phyloP scores from a whole-genome alignment of 2,888 invertebrate genomes.

The Antheraea assamensis region DNA sequence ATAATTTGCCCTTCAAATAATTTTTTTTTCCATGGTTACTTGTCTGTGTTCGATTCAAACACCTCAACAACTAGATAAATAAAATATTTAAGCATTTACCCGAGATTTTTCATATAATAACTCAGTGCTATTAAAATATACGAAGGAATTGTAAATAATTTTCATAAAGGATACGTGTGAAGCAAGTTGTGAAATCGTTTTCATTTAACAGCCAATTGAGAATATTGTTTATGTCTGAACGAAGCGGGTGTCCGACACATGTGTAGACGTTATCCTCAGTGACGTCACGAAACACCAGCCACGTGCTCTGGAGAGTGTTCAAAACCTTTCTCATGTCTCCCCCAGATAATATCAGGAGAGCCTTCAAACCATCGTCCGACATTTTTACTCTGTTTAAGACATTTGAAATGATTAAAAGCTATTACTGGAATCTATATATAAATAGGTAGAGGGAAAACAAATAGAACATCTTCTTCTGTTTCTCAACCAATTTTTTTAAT shows the following conservation, averaged over 20 bases:
- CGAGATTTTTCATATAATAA: background rate
- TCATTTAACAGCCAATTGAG: conserved; percentile 93
- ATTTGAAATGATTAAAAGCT: background rate
- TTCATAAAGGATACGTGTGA: conserved; percentile 88
- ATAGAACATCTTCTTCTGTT: no score
- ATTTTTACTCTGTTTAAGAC: conserved; percentile 85
- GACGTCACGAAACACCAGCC: conserved; percentile 94
- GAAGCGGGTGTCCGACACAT: conserved; percentile 98
- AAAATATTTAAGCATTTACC: background rate
- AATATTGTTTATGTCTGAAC: conserved; percentile 93
- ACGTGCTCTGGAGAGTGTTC: conserved; percentile 97
- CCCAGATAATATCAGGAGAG: conserved; percentile 92
- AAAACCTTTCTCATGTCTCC: conserved; percentile 99
- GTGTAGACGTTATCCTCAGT: conserved; percentile 95
- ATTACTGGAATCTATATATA: no score
- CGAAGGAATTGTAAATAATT: background rate
- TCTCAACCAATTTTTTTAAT: no score
- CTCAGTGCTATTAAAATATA: no score
- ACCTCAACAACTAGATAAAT: no score
- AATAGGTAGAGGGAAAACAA: no score
- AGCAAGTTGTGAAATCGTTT: conserved; percentile 88
- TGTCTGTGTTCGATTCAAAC: no score
- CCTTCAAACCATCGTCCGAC: conserved; percentile 93
- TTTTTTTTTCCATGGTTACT: no score
- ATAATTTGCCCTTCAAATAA: no score